These are phyloP conservation scores for Diadumene lineata DNA, from an alignment of 92 coral and sea anemone species.

Conservation along the genomic window DNA sequence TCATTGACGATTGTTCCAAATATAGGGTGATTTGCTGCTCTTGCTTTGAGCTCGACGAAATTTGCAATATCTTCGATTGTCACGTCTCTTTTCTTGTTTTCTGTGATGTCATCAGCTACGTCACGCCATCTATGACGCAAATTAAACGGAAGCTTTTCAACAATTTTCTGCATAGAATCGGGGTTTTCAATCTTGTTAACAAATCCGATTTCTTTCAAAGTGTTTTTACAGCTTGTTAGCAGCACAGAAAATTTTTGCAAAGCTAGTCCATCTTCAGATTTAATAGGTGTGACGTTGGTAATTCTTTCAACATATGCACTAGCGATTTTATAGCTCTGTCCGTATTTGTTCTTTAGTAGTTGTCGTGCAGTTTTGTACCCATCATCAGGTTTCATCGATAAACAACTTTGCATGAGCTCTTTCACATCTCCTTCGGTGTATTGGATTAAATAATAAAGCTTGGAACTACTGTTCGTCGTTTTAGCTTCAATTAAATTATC, in stretches of 20 bases:
- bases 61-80: constrained; percentile 31
- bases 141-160: constrained; percentile 37
- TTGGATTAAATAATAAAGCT: constrained; percentile 49
- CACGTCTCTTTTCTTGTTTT: constrained; percentile 32
- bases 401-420: constrained; percentile 16
- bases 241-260: constrained; percentile 30
- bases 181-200: constrained; percentile 47
- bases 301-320: constrained; percentile 27
- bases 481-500: constrained; percentile 51
- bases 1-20: constrained; percentile 25
- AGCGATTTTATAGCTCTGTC: constrained; percentile 18
- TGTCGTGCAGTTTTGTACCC: constrained; percentile 24
- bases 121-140: constrained; percentile 52
- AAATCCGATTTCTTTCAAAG: constrained; percentile 43
- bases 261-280: constrained; percentile 29
- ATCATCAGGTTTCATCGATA: constrained; percentile 14
- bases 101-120: constrained; percentile 42
- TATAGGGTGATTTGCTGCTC: constrained; percentile 39
- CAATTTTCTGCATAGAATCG: constrained; percentile 32
- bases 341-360: constrained; percentile 26
- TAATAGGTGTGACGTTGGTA: constrained; percentile 10
- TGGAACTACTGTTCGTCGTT: constrained; percentile 39
- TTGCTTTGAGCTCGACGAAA: constrained; percentile 37
- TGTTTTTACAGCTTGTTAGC: constrained; percentile 50
- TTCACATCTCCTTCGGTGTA: constrained; percentile 19